These are phyloP conservation scores for Archips xylosteana DNA, from an alignment of 2,888 invertebrate species.

Conservation along the genomic window DNA sequence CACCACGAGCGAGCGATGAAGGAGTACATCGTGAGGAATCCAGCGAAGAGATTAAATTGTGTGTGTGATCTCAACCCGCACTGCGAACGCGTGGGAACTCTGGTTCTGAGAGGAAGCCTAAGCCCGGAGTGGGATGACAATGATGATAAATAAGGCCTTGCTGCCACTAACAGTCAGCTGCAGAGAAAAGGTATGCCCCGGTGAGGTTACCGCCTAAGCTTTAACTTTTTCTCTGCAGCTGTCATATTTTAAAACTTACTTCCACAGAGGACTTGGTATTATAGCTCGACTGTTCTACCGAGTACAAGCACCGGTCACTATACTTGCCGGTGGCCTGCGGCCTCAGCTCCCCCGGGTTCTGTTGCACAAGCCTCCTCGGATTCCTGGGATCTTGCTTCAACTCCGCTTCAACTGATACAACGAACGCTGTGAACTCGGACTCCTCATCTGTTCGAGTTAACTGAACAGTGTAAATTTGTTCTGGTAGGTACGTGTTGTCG, in stretches of 20 bases:
- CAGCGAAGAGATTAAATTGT: too few species aligned
- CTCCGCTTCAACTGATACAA: conserved; percentile 78
- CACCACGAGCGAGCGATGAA: too few species aligned
- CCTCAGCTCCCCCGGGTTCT: conserved; percentile 69
- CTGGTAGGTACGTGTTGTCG: conserved; percentile 70
- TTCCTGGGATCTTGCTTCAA: conserved; percentile 68
- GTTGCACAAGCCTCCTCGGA: conserved; percentile 61
- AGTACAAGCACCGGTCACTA: conserved; percentile 72
- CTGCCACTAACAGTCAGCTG: too few species aligned
- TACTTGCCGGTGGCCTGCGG: conserved; percentile 66
- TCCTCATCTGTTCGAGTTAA: conserved; percentile 66
- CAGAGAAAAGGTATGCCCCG: too few species aligned
- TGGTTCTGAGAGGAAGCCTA: too few species aligned
- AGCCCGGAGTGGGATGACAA: too few species aligned
- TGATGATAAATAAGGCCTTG: too few species aligned
- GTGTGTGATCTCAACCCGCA: too few species aligned
- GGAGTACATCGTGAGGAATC: too few species aligned
- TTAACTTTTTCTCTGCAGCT: too few species aligned
- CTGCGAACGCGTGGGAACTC: too few species aligned
- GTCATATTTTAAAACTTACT: conserved; percentile 51
- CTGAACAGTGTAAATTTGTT: conserved; percentile 75
- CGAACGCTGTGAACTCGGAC: conserved; percentile 70
- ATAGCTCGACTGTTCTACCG: conserved; percentile 70
- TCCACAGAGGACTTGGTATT: conserved; percentile 66
- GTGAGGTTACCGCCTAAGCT: too few species aligned